A percentile compares a stretch with the other conserved stretches of the same genome.
Conservation (phyloP, 1,140 invertebrate species). For the Globodera ellingtonae region DNA sequence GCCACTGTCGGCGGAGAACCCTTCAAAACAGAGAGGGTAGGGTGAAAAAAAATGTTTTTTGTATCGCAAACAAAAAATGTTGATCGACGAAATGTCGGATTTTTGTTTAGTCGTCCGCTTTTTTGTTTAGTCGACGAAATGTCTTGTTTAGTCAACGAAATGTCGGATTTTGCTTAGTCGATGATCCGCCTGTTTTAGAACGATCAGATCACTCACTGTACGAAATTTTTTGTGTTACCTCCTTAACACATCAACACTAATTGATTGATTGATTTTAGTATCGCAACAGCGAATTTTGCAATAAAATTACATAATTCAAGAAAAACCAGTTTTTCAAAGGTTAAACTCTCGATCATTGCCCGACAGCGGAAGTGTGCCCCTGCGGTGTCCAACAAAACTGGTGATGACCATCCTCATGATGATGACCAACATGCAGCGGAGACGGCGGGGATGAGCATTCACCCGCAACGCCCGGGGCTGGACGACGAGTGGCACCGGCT, state of each 20-base stretch:
- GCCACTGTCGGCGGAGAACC: constrained; percentile 40
- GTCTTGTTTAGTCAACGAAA: too few relatives aligned
- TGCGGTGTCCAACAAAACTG: neutral
- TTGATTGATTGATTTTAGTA: too few relatives aligned
- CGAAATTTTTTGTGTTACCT: too few relatives aligned
- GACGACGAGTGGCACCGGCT: constrained; percentile 57
- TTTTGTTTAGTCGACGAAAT: too few relatives aligned
- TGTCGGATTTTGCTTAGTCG: too few relatives aligned
- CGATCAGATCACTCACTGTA: too few relatives aligned
- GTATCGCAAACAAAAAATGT: too few relatives aligned
- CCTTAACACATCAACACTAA: too few relatives aligned
- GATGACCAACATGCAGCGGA: neutral
- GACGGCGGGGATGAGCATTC: constrained; percentile 26
- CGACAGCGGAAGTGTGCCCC: neutral
- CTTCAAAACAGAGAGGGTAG: constrained; percentile 30
- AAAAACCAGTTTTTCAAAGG: constrained; percentile 8
- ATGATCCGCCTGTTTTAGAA: too few relatives aligned
- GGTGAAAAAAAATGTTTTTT: constrained; percentile 26
- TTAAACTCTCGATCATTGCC: constrained; percentile 22
- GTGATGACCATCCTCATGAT: neutral
- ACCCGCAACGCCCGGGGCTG: constrained; percentile 32
- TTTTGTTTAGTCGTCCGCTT: too few relatives aligned
- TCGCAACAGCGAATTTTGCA: too few relatives aligned
- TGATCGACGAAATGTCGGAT: too few relatives aligned
- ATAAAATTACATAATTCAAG: neutral